Conservation (phyloP, 2,797 vertebrate species). For the Miichthys miiuy region DNA sequence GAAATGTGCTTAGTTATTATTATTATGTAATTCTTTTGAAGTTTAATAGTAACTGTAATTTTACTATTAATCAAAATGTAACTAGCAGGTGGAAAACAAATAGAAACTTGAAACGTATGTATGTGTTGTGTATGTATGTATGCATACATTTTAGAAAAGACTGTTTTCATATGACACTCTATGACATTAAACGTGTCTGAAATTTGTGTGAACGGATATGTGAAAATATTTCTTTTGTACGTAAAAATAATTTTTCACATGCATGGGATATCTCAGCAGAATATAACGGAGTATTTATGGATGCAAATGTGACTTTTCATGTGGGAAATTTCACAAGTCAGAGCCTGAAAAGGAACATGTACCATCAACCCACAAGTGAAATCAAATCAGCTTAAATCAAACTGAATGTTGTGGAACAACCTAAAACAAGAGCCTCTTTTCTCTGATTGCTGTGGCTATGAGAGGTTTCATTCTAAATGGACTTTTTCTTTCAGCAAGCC, state of each 20-base stretch:
- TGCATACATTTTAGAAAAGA: not conserved
- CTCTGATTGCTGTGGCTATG: not conserved
- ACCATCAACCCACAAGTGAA: not conserved
- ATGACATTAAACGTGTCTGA: not conserved
- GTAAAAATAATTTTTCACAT: not conserved
- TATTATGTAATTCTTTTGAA: not conserved
- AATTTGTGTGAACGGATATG: not conserved
- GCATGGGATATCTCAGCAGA: not conserved
- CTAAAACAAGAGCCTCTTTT: not conserved
- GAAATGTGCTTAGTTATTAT: no score
- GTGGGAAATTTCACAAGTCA: not conserved
- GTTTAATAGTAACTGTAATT: not conserved
- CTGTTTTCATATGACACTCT: not conserved
- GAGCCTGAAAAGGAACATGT: not conserved
- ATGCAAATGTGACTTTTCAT: not conserved
- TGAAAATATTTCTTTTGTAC: not conserved
- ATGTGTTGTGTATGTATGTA: not conserved
- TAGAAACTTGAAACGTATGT: not conserved
- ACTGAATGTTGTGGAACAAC: not conserved
- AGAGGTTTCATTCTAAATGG: not conserved
- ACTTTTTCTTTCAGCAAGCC: conserved; percentile 63
- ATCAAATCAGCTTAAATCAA: not conserved
- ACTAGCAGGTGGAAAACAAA: not conserved
- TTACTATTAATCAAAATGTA: not conserved
- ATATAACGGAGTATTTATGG: not conserved